Evolutionary conservation across 1,140 invertebrate genomes (phyloP).

Genomic region (Trachelipus rathkii): DNA sequence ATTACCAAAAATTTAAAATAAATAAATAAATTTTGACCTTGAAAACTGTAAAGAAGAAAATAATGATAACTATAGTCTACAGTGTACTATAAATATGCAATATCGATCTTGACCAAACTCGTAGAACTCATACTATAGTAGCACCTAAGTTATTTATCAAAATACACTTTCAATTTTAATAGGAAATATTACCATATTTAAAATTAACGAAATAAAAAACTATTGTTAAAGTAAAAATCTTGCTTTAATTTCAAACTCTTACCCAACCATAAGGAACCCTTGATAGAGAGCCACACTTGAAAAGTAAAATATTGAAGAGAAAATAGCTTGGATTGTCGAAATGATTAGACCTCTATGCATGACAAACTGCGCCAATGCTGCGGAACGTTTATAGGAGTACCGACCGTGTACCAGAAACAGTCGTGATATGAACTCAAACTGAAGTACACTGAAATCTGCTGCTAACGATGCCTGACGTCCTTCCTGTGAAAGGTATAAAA

Average conservation of each 20-base stretch:
- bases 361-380: constrained; percentile 94
- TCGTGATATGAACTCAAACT: constrained; percentile 78
- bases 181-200: no score
- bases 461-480: constrained; percentile 94
- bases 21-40: no score
- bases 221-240: no score
- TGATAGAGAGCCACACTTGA: constrained; percentile 96
- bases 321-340: constrained; percentile 97
- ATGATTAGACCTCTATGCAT: constrained; percentile 98
- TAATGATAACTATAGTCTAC: no score
- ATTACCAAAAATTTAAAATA: no score
- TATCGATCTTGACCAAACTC: no score
- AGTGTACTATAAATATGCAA: no score
- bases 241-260: constrained; percentile 52
- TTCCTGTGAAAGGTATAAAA: constrained; percentile 54
- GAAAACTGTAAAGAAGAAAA: no score
- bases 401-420: constrained; percentile 92
- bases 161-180: no score
- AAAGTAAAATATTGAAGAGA: constrained; percentile 98
- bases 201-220: no score
- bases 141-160: no score
- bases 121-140: no score
- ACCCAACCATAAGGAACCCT: constrained; percentile 96
- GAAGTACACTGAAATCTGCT: constrained; percentile 95
- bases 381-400: constrained; percentile 91